Evolutionary conservation across 2,888 invertebrate species (phyloP).

Genomic region (Autographa pulchrina): DNA sequence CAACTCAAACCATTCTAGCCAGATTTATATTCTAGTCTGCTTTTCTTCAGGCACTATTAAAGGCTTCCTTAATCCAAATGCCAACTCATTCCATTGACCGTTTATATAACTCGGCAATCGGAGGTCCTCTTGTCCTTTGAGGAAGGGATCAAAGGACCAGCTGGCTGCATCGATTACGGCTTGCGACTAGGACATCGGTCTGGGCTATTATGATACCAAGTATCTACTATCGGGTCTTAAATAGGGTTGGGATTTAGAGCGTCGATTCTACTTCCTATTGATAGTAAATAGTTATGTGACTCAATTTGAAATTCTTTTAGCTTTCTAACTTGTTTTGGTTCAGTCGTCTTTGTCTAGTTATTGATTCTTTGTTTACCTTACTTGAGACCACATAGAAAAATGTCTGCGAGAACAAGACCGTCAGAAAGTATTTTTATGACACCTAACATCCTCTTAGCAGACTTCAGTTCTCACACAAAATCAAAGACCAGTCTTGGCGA

Average conservation of each 20-base stretch:
- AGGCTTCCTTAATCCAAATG: neutral
- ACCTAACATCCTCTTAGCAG: too few species aligned
- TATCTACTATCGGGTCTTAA: neutral
- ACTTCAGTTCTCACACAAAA: too few species aligned
- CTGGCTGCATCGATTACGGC: constrained; percentile 4
- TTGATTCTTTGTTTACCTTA: too few species aligned
- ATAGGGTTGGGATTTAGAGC: neutral
- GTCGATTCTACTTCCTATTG: neutral
- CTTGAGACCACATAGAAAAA: too few species aligned
- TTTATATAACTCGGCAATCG: neutral
- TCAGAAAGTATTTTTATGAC: too few species aligned
- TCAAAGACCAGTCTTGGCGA: too few species aligned
- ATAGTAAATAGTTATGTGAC: too few species aligned
- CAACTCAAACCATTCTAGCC: neutral
- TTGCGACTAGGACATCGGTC: neutral
- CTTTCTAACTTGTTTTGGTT: too few species aligned
- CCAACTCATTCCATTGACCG: neutral
- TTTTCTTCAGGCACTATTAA: neutral
- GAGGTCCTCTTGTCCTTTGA: neutral
- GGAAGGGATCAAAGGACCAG: constrained; percentile 1
- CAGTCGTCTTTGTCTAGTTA: too few species aligned
- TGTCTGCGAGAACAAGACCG: too few species aligned
- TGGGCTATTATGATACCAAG: neutral
- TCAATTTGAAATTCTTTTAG: too few species aligned
- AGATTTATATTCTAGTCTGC: neutral